Base-by-base conservation (phyloP, 2,888 invertebrate species). In the Cryptus armator region DNA sequence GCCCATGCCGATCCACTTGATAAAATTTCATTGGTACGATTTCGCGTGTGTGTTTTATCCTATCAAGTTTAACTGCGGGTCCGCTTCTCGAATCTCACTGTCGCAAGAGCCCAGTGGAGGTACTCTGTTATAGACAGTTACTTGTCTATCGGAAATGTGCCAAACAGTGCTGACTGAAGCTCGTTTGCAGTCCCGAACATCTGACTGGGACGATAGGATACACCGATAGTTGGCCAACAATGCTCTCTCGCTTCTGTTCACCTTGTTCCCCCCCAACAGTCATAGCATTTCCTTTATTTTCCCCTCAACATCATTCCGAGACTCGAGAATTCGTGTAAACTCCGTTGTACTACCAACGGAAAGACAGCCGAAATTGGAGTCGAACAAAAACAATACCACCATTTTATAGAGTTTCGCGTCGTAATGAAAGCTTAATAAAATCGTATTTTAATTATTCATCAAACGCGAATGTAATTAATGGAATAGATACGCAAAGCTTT, bases 141-240 rank as follows among this genome's bases (percentile, higher is more conserved):
- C 74, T 78, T 62, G 77, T 77, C 56, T 78, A 70, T 85, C 84
- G 84, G 84, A 81, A 84, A 84, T 84, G 77, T 84, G 84, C 78
- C 84, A 81, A 48, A 32, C 64, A n/a, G 74, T 78, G 81, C 84
- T 81, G 81, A 81, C 84, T 81, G 78, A 68, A 75, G 68, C 81
- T 85, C 84, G 84, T 81, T 85, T 85, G 70, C 78, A 70, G 74
- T 78, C 70, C n/a, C 51, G 78, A 53, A 85, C 78, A 75, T 78
- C 81, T 64, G 72, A 84, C 78, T 79, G 78, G 44, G 14, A 70
- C 81, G 74, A 81, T 71, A 37, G 66, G 64, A 66, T 43, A 66
- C 29, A 75, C 24, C 66, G 72, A 56, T 62, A 78, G 81, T 75
- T 75, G 56, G 70, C 70, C 78, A 70, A 85, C 81, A 81, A 68